Evolutionary conservation across 2,113 vertebrate species (phyloP), one percentile per base, ranked within the genome.

Genomic region (Hymenochirus boettgeri): DNA sequence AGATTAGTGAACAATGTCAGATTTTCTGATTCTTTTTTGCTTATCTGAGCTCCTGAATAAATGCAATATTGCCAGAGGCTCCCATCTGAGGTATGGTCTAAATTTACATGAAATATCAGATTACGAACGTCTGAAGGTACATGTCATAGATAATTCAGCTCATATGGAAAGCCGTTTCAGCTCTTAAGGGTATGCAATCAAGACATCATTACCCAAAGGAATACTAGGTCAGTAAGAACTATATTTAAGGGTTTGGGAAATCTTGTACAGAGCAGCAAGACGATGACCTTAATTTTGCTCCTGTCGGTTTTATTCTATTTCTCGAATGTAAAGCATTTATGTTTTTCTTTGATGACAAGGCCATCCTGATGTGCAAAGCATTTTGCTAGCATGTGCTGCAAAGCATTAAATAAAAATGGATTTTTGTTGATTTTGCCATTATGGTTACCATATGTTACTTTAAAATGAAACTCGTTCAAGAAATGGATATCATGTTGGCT

Each of bases 111-210:
- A 83, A 82, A 85, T 88, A 86, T 92, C 83, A 75, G 73, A 75
- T 94, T 91, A 85, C 86, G 81, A 76, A 81, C 78, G 85, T 89
- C 85, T 89, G 85, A 86, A 91, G 85, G 79, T 88, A 83, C 85
- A 86, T 80, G 85, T 90, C 91, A 89, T 77, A 75, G 82, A 75
- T 92, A 90, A 93, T 93, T 91, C 83, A 76, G 76, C 86, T 93
- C 90, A 90, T 88, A 92, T 90, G 86, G 82, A 63, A 72, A 82
- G 75, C 66, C 76, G 79, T 79, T 85, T 83, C 85, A 86, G 84
- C 73, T 83, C 77, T 70, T 65, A 84, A 76, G 86, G 79, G 73
- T 79, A 76, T 80, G 78, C 82, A 86, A 83, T 90, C 84, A 85
- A 85, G 82, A 74, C 72, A 81, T 73, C 74, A 39, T 74, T 77